These are phyloP conservation scores for Campoletis sonorensis DNA, from an alignment of 1,140 invertebrate species.

Conservation along the genomic window DNA sequence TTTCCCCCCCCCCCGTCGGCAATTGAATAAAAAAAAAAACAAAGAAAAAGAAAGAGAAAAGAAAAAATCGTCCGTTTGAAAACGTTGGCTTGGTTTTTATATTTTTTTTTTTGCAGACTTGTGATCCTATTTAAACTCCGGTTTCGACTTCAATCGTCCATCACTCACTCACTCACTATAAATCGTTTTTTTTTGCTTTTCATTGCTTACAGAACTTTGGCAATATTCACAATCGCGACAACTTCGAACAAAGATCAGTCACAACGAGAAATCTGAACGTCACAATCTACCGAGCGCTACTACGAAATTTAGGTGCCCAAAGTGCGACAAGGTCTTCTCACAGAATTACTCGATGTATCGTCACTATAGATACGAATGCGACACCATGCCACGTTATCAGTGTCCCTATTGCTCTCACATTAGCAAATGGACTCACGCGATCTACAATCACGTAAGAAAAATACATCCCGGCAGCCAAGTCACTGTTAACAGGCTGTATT, in stretches of 20 bases:
- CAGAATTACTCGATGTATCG: constrained; percentile 79
- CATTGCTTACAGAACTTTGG: constrained; percentile 61
- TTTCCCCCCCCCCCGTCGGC: neutral
- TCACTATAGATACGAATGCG: constrained; percentile 84
- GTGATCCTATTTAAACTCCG: neutral
- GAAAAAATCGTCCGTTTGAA: neutral
- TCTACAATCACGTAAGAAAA: constrained; percentile 71
- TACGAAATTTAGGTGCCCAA: constrained; percentile 64
- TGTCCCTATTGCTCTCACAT: constrained; percentile 77
- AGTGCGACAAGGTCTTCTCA: constrained; percentile 68
- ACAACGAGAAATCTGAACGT: neutral
- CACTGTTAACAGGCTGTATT: constrained; percentile 63
- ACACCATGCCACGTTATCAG: constrained; percentile 81
- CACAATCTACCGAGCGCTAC: constrained; percentile 18
- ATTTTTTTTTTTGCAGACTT: neutral
- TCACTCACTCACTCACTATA: neutral
- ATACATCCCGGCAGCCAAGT: constrained; percentile 65
- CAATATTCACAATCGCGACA: neutral
- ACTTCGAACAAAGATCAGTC: neutral
- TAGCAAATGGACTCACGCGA: constrained; percentile 70
- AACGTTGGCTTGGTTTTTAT: neutral
- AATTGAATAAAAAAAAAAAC: constrained; percentile 38
- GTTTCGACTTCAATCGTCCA: neutral
- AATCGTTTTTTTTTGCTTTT: constrained; percentile 17
- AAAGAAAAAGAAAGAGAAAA: neutral